phyloP scores from a whole-genome alignment of 2,888 invertebrate species.

The Agonopterix subpropinquella region DNA sequence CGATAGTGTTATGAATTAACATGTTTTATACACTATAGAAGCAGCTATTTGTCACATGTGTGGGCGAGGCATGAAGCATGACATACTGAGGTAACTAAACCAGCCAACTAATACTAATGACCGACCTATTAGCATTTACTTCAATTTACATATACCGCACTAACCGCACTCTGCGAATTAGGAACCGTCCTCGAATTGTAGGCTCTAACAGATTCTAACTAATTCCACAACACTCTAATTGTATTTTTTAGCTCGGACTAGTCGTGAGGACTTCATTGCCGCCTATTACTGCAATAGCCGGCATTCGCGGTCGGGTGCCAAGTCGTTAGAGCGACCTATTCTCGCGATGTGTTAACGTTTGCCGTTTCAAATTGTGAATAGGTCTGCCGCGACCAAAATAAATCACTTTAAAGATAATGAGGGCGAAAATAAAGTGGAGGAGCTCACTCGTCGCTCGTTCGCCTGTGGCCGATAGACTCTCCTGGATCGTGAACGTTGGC shows the following conservation, averaged over 20 bases:
- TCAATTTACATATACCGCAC: constrained; percentile 35
- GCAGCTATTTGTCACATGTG: constrained; percentile 39
- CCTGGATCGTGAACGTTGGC: constrained; percentile 44
- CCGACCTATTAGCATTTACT: constrained; percentile 23
- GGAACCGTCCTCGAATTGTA: constrained; percentile 40
- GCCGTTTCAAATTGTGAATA: constrained; percentile 45
- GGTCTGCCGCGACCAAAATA: constrained; percentile 53
- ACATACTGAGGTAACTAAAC: not conserved
- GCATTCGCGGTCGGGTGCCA: constrained; percentile 45
- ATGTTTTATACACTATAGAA: constrained; percentile 35
- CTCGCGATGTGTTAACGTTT: constrained; percentile 53
- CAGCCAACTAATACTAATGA: constrained; percentile 22
- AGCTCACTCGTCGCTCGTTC: constrained; percentile 58
- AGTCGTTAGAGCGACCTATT: constrained; percentile 62
- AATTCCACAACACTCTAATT: constrained; percentile 53
- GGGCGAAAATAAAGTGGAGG: constrained; percentile 68
- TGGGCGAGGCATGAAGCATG: constrained; percentile 25
- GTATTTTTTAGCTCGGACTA: constrained; percentile 36
- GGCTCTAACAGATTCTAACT: constrained; percentile 34
- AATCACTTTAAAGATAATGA: constrained; percentile 72
- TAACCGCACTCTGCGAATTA: constrained; percentile 34
- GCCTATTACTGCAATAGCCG: constrained; percentile 48
- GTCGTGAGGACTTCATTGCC: constrained; percentile 59
- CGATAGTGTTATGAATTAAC: constrained; percentile 36
- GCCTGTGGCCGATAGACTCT: constrained; percentile 53